phyloP scores from a whole-genome alignment of 1,140 invertebrate species.

The Melitaea cinxia region DNA sequence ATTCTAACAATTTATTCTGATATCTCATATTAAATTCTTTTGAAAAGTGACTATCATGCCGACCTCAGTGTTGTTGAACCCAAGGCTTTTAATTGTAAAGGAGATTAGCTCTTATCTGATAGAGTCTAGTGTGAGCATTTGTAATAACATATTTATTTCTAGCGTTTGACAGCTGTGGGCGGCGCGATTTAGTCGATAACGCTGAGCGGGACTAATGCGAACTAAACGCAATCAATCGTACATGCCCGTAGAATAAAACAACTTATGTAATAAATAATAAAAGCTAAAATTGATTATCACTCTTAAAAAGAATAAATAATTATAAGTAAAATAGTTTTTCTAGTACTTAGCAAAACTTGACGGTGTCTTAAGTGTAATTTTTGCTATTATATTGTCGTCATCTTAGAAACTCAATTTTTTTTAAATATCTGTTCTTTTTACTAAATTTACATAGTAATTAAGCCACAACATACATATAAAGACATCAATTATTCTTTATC shows the following conservation, averaged over 20 bases:
- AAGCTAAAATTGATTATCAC: neutral
- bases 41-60: slow-evolving; percentile 27
- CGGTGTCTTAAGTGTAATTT: slow-evolving; percentile 24
- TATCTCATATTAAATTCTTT: slow-evolving; percentile 23
- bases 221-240: slow-evolving; percentile 29
- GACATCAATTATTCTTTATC: neutral
- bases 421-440: too few relatives aligned
- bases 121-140: slow-evolving; percentile 64
- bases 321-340: slow-evolving; percentile 26
- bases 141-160: slow-evolving; percentile 80
- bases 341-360: slow-evolving; percentile 33
- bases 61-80: slow-evolving; percentile 27
- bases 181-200: slow-evolving; percentile 64
- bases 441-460: too few relatives aligned
- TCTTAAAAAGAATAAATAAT: neutral
- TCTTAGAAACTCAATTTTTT: too few relatives aligned
- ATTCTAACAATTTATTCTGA: neutral
- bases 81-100: slow-evolving; percentile 73
- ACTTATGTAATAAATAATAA: neutral
- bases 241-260: neutral
- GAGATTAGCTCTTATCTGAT: slow-evolving; percentile 76
- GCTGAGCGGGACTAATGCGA: slow-evolving; percentile 54
- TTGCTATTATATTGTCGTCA: slow-evolving; percentile 6
- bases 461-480: too few relatives aligned
- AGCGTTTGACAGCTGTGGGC: slow-evolving; percentile 75